phyloP scores from a whole-genome alignment of 2,113 vertebrate species.

The Limnothrissa miodon region DNA sequence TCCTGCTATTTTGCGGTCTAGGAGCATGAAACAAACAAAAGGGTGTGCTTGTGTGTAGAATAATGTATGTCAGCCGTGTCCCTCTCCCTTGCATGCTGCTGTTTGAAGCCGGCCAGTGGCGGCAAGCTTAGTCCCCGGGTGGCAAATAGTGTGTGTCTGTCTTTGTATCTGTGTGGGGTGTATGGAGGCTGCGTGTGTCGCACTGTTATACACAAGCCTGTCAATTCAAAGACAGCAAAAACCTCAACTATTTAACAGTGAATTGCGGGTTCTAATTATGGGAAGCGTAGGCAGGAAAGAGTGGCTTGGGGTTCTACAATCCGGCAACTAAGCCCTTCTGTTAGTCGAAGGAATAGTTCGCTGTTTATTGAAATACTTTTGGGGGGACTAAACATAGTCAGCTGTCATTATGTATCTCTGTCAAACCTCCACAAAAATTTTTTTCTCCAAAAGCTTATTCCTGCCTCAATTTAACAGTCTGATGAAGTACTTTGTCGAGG shows the following conservation, averaged over 20 bases:
- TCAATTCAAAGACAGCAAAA: constrained; percentile 70
- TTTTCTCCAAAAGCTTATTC: constrained; percentile 52
- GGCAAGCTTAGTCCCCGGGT: constrained; percentile 35
- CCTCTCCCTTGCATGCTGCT: constrained; percentile 47
- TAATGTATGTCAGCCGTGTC: constrained; percentile 72
- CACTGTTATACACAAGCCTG: constrained; percentile 73
- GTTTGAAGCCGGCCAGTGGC: constrained; percentile 69
- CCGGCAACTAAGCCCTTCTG: constrained; percentile 63
- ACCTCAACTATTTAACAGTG: constrained; percentile 76
- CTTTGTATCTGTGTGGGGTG: constrained; percentile 25
- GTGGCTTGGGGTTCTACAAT: constrained; percentile 67
- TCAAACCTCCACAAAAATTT: constrained; percentile 48
- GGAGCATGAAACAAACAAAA: constrained; percentile 73
- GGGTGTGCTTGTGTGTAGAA: constrained; percentile 66
- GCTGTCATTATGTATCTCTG: constrained; percentile 68
- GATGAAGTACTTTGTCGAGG: constrained; percentile 63
- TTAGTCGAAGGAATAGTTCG: constrained; percentile 62
- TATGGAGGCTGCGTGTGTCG: constrained; percentile 53
- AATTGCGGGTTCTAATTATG: constrained; percentile 74
- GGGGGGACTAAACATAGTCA: constrained; percentile 69
- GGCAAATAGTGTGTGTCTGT: background rate
- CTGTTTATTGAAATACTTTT: constrained; percentile 70
- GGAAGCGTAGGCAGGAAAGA: constrained; percentile 67
- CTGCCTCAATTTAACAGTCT: constrained; percentile 58
- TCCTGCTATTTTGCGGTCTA: constrained; percentile 70